A percentile compares a stretch with the other conserved stretches of the same genome.
phyloP scores from a whole-genome alignment of 2,113 vertebrate genomes.

The Noturus placidus region DNA sequence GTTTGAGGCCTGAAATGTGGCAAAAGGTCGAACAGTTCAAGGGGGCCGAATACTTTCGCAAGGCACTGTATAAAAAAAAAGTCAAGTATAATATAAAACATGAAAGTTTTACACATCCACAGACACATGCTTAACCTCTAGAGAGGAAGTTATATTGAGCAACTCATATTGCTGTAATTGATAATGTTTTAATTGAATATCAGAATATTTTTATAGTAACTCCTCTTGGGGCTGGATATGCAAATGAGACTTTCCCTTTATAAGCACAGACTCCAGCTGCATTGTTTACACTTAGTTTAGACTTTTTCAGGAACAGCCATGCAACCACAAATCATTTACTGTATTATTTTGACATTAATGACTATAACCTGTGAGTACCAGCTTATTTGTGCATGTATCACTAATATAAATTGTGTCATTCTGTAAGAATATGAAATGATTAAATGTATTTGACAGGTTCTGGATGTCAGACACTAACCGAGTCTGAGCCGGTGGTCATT shows the following conservation, averaged over 20 bases:
- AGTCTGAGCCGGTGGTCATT: slow-evolving; percentile 29
- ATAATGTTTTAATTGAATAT: neutral
- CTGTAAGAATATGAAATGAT: neutral
- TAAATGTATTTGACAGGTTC: slow-evolving; percentile 30
- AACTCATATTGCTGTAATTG: neutral
- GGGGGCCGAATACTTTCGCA: too few relatives aligned
- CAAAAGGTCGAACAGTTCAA: too few relatives aligned
- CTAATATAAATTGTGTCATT: neutral
- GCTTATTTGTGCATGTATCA: neutral
- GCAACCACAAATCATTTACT: neutral
- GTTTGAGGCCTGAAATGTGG: too few relatives aligned
- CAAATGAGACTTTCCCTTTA: neutral
- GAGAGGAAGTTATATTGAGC: too few relatives aligned
- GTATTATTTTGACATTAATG: neutral
- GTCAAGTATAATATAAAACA: too few relatives aligned
- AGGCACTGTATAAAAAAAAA: too few relatives aligned
- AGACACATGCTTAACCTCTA: too few relatives aligned
- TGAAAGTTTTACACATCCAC: too few relatives aligned
- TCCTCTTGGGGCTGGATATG: too few relatives aligned
- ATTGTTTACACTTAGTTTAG: neutral
- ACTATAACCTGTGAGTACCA: slow-evolving; percentile 3
- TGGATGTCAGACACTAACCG: slow-evolving; percentile 18
- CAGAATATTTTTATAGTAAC: neutral
- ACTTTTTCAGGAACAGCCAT: slow-evolving; percentile 16
- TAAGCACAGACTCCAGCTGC: neutral